phyloP scores from a whole-genome alignment of 2,113 vertebrate genomes.

The Etheostoma spectabile region DNA sequence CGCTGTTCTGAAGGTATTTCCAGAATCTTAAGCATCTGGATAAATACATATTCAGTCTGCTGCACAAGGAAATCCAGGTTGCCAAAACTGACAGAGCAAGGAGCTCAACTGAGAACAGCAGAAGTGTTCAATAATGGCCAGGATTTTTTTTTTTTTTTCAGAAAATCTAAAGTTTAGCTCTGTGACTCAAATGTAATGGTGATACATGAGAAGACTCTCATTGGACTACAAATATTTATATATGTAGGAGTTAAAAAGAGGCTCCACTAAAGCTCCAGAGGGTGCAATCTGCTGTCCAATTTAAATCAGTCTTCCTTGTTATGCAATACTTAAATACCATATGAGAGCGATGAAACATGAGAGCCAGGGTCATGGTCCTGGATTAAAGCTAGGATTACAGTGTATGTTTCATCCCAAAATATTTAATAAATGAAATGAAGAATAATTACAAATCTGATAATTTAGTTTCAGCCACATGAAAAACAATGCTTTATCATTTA shows the following conservation, averaged over 20 bases:
- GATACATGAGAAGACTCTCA: neutral
- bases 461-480: slow-evolving; percentile 43
- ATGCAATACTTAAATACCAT: slow-evolving; percentile 67
- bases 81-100: neutral
- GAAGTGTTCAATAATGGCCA: no score
- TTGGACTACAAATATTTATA: neutral
- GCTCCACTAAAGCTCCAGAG: neutral
- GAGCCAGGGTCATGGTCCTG: slow-evolving; percentile 7
- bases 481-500: slow-evolving; percentile 7
- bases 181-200: neutral
- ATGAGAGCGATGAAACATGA: slow-evolving; percentile 42
- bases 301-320: slow-evolving; percentile 50
- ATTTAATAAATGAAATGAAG: slow-evolving; percentile 49
- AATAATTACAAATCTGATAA: slow-evolving; percentile 35
- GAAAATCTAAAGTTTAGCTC: neutral
- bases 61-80: neutral
- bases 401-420: slow-evolving; percentile 57
- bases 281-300: slow-evolving; percentile 15
- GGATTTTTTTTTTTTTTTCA: neutral
- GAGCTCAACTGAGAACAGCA: neutral
- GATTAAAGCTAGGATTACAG: slow-evolving; percentile 70
- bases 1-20: neutral
- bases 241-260: neutral
- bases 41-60: no score
- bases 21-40: neutral